Conservation (phyloP, 2,888 invertebrate species). For the Chymomyza procnemis region DNA sequence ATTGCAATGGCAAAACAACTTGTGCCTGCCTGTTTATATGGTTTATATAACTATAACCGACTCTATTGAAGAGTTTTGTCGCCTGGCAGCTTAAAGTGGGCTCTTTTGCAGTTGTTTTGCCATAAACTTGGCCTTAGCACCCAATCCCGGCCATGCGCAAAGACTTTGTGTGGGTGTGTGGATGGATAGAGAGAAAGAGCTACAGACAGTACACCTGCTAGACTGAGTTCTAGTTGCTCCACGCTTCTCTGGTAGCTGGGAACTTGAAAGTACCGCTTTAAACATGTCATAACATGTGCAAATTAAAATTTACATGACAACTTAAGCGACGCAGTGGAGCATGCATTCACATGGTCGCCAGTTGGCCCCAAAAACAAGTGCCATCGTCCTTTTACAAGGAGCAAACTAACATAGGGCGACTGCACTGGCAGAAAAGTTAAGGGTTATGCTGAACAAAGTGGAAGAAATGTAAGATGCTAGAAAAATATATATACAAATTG, state of each 20-base stretch:
- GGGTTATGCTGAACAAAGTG: no score
- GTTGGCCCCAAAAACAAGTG: neutral
- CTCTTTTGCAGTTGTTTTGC: neutral
- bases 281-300: conserved; percentile 66
- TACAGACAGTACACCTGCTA: neutral
- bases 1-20: neutral
- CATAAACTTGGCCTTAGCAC: conserved; percentile 10
- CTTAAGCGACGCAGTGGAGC: conserved; percentile 49
- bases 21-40: neutral
- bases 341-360: neutral
- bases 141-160: neutral
- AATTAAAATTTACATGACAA: conserved; percentile 69
- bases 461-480: no score
- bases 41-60: neutral
- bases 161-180: neutral
- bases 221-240: neutral
- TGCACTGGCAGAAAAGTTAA: neutral
- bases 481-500: no score
- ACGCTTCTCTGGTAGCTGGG: neutral
- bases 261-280: conserved; percentile 49
- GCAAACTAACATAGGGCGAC: neutral
- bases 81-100: neutral
- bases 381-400: neutral
- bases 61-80: neutral
- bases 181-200: no score